Percentiles rank a stretch among this genome's conserved stretches.
Evolutionary conservation across 2,888 invertebrate species (phyloP).

Genomic region (Cerceris rybyensis): DNA sequence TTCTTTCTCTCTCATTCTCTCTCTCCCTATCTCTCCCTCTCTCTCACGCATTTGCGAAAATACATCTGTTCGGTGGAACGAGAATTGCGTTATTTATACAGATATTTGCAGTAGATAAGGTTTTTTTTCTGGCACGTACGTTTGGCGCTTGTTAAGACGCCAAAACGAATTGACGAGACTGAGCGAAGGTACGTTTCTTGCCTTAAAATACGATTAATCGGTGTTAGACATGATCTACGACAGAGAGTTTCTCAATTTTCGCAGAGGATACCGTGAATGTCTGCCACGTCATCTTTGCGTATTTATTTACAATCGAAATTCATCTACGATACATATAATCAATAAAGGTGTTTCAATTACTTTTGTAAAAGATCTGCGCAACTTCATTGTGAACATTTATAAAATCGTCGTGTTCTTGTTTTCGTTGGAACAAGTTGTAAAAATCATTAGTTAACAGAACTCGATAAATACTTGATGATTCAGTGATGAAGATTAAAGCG

Average conservation of each 20-base stretch:
- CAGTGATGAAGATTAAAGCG: too few species aligned
- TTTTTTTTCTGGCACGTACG: constrained; percentile 59
- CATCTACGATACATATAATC: background rate
- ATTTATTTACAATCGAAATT: constrained; percentile 17
- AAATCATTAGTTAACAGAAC: too few species aligned
- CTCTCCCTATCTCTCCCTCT: constrained; percentile 28
- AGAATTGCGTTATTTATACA: constrained; percentile 52
- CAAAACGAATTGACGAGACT: constrained; percentile 68
- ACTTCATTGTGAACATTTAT: background rate
- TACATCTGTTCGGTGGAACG: constrained; percentile 50
- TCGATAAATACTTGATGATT: too few species aligned
- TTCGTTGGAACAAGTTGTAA: too few species aligned
- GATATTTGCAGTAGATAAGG: constrained; percentile 58
- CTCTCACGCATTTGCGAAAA: constrained; percentile 50
- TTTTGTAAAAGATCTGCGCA: background rate
- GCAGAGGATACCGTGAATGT: background rate
- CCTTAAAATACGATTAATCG: constrained; percentile 41
- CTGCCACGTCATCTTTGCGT: background rate
- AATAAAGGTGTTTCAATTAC: background rate
- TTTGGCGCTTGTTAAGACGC: constrained; percentile 56
- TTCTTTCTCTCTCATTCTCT: constrained; percentile 23
- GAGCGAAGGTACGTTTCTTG: constrained; percentile 61
- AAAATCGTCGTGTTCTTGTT: too few species aligned
- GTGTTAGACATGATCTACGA: constrained; percentile 8
- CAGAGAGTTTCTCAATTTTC: constrained; percentile 45